These are phyloP conservation scores for Ferdinandea cuprea DNA, from an alignment of 2,888 invertebrate genomes.

Conservation along the genomic window DNA sequence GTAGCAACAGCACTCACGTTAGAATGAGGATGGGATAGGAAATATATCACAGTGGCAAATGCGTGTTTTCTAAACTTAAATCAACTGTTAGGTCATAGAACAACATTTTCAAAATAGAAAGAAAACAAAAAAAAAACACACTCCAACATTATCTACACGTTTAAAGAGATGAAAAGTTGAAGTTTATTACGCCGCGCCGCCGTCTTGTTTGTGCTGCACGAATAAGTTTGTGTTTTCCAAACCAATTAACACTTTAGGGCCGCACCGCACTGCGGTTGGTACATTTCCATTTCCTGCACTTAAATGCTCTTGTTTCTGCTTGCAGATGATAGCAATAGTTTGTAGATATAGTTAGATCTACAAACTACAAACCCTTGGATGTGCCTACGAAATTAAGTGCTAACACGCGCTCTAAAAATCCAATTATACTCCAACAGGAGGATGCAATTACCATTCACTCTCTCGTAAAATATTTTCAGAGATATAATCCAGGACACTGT, in stretches of 20 bases:
- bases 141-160: background rate
- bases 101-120: background rate
- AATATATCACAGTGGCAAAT: conserved; percentile 20
- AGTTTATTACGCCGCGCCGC: background rate
- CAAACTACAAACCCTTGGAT: background rate
- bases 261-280: conserved; percentile 28
- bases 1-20: background rate
- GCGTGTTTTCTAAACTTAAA: conserved; percentile 35
- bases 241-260: conserved; percentile 28
- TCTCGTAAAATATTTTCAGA: conserved; percentile 32
- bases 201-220: conserved; percentile 2
- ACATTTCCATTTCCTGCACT: conserved; percentile 34
- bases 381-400: conserved; percentile 38
- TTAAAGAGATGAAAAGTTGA: conserved; percentile 8
- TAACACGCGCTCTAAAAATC: conserved; percentile 54
- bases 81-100: conserved; percentile 25
- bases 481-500: conserved; percentile 72
- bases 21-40: conserved; percentile 11
- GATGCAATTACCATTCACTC: conserved; percentile 62
- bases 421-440: conserved; percentile 61
- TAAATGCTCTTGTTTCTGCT: conserved; percentile 9
- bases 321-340: background rate
- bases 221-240: conserved; percentile 35
- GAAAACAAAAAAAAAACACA: too few species aligned
- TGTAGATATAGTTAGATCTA: too few species aligned